These are phyloP conservation scores for Archips xylosteana DNA, from an alignment of 2,888 invertebrate species.

Conservation along the genomic window DNA sequence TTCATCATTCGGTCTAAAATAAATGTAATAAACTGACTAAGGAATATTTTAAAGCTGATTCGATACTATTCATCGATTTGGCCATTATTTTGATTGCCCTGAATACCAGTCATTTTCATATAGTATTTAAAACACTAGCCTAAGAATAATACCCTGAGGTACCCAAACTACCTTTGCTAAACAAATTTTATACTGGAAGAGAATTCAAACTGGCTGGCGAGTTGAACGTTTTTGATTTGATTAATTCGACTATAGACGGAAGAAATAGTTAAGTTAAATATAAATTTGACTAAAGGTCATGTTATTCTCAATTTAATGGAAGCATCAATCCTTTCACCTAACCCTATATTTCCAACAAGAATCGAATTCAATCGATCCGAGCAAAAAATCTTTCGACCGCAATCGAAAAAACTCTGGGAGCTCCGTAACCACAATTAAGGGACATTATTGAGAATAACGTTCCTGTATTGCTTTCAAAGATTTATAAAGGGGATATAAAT, in stretches of 20 bases:
- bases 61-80: neutral
- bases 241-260: neutral
- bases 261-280: neutral
- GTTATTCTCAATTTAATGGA: constrained; percentile 28
- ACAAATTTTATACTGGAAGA: neutral
- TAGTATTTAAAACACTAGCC: neutral
- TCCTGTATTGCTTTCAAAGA: constrained; percentile 17
- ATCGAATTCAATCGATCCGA: constrained; percentile 58
- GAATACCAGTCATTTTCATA: neutral
- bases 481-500: constrained; percentile 18
- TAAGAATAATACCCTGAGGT: neutral
- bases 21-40: no score
- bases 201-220: neutral
- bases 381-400: constrained; percentile 57
- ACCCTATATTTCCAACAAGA: constrained; percentile 54
- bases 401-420: constrained; percentile 43
- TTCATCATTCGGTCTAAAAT: no score
- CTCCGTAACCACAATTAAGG: constrained; percentile 40
- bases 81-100: neutral
- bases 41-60: neutral
- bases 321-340: constrained; percentile 46
- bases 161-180: neutral
- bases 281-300: neutral
- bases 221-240: neutral
- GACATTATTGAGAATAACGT: constrained; percentile 36